A percentile compares a stretch with the other conserved stretches of the same genome.
These are phyloP conservation scores for Drosophila oshimai DNA, from an alignment of 1,140 invertebrate species.

Conservation along the genomic window DNA sequence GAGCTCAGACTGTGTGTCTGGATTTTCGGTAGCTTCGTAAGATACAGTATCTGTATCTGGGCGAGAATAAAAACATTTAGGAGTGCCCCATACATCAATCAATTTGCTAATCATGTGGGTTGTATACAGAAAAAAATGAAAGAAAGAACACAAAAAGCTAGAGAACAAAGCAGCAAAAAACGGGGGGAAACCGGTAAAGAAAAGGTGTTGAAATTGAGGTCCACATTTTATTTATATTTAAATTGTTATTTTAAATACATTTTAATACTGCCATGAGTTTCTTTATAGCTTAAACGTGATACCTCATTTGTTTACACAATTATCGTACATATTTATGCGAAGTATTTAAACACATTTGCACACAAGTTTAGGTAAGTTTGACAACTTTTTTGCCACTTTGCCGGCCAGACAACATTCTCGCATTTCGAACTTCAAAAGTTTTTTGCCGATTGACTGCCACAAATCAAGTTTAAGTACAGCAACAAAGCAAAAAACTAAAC, in stretches of 20 bases:
- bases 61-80: conserved; percentile 49
- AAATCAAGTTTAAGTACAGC: conserved; percentile 54
- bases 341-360: conserved; percentile 8
- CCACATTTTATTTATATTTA: neutral
- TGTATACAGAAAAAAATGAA: conserved; percentile 16
- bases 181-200: neutral
- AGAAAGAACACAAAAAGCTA: neutral
- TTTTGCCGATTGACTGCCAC: conserved; percentile 45
- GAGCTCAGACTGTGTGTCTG: conserved; percentile 4
- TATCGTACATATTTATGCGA: neutral
- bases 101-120: conserved; percentile 69
- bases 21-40: conserved; percentile 53
- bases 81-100: conserved; percentile 72
- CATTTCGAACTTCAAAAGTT: conserved; percentile 51
- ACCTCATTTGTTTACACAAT: neutral
- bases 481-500: conserved; percentile 27
- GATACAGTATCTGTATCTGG: conserved; percentile 27
- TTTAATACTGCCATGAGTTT: too few species aligned
- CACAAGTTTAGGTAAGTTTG: conserved; percentile 46
- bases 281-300: neutral
- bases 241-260: too few species aligned
- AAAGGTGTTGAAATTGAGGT: conserved; percentile 23
- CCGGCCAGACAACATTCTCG: conserved; percentile 18
- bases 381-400: conserved; percentile 56
- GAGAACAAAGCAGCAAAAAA: neutral